phyloP scores from a whole-genome alignment of 64 coral and sea anemone species.

The Astreopora myriophthalma region DNA sequence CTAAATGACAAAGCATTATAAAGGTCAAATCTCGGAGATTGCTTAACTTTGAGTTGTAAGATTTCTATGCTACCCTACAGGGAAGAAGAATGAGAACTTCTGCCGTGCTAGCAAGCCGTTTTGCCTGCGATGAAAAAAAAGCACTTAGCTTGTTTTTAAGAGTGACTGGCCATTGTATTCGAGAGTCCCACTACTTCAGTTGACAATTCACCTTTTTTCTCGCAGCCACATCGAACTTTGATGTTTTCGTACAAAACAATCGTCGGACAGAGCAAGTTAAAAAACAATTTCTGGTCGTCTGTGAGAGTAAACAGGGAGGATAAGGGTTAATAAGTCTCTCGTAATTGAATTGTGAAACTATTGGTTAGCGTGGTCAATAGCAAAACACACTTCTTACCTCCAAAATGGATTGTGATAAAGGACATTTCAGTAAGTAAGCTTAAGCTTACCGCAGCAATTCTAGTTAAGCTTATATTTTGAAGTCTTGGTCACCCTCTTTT shows the following conservation, averaged over 20 bases:
- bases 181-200: too few species aligned
- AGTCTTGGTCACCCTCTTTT: too few species aligned
- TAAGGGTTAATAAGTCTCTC: neutral
- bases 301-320: neutral
- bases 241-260: conserved; percentile 63
- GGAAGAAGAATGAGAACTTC: too few species aligned
- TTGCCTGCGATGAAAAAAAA: too few species aligned
- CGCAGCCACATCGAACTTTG: conserved; percentile 43
- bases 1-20: too few species aligned
- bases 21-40: too few species aligned
- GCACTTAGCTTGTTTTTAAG: too few species aligned
- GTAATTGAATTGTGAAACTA: neutral
- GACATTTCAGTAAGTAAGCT: conserved; percentile 20
- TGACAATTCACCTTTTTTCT: conserved; percentile 19
- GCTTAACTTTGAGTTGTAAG: too few species aligned
- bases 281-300: conserved; percentile 55
- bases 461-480: neutral
- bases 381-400: neutral
- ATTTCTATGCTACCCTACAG: too few species aligned
- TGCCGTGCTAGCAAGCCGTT: too few species aligned
- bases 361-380: neutral
- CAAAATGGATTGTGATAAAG: conserved; percentile 34
- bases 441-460: too few species aligned
- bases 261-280: conserved; percentile 38
- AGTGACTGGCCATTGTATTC: too few species aligned